Percentiles rank a stretch among this genome's conserved stretches.
Evolutionary conservation across 2,113 vertebrate species (phyloP).

Genomic region (Myxocyprinus asiaticus): DNA sequence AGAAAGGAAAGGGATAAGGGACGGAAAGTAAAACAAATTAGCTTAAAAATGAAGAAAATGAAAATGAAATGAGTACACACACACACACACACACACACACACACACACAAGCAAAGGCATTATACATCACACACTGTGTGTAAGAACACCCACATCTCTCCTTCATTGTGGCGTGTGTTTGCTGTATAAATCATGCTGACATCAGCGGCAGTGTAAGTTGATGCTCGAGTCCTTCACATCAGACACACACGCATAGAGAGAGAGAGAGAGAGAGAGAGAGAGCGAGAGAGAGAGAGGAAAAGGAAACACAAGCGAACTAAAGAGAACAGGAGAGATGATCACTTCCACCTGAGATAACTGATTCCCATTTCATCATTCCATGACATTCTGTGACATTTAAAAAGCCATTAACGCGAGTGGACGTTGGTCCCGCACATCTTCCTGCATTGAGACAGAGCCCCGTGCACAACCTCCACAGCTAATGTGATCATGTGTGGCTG

Average conservation of each 20-base stretch:
- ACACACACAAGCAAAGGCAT: background rate
- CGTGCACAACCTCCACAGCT: slow-evolving; percentile 39
- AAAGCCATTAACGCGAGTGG: slow-evolving; percentile 78
- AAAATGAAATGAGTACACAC: background rate
- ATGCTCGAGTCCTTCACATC: slow-evolving; percentile 5
- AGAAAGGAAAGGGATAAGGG: background rate
- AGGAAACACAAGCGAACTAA: slow-evolving; percentile 29
- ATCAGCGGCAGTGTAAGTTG: slow-evolving; percentile 71
- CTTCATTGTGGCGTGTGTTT: slow-evolving; percentile 16
- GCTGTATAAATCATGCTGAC: slow-evolving; percentile 75
- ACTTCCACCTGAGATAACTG: slow-evolving; percentile 78
- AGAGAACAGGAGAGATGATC: slow-evolving; percentile 51
- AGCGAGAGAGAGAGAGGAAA: slow-evolving; percentile 21
- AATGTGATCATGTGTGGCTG: slow-evolving; percentile 49
- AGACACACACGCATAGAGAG: slow-evolving; percentile 14
- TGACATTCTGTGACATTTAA: slow-evolving; percentile 85
- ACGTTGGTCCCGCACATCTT: slow-evolving; percentile 24
- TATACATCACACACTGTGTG: background rate
- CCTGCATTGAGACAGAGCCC: slow-evolving; percentile 60
- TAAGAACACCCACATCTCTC: slow-evolving; percentile 10
- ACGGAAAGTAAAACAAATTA: background rate
- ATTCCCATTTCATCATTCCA: slow-evolving; percentile 81
- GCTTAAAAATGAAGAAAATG: background rate
- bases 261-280: slow-evolving; percentile 7
- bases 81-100: slow-evolving; percentile 14